Evolutionary conservation across 1,140 invertebrate genomes (phyloP).

Genomic region (Nixonia krombeini): DNA sequence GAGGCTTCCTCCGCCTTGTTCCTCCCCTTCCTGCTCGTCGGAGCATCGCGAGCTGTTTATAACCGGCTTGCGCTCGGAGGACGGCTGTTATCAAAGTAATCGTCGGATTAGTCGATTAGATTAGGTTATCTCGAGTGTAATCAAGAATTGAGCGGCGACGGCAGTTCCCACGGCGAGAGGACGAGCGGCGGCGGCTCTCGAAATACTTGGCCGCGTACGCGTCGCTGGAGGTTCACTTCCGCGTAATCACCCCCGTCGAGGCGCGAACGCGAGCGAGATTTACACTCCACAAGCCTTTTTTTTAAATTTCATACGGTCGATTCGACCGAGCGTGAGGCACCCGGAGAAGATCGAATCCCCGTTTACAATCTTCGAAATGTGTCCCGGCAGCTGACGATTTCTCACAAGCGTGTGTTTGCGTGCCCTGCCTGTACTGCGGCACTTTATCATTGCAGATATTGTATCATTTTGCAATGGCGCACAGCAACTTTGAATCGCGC

Average conservation of each 20-base stretch:
- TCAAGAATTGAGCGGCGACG: no score
- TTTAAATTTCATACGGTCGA: constrained; percentile 20
- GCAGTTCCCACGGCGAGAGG: no score
- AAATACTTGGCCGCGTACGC: no score
- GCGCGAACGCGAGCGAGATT: no score
- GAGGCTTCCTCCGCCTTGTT: no score
- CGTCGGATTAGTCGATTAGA: constrained; percentile 38
- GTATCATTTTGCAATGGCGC: constrained; percentile 17
- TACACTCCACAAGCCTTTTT: no score
- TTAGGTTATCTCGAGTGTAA: constrained; percentile 35
- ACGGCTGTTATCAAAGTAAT: constrained; percentile 38
- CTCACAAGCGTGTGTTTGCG: constrained; percentile 21
- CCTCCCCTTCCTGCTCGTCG: constrained; percentile 21
- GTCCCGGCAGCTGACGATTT: constrained; percentile 34
- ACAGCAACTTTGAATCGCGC: constrained; percentile 4
- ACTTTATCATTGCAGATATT: constrained; percentile 9
- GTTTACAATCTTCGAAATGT: constrained; percentile 23
- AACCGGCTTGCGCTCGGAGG: constrained; percentile 25
- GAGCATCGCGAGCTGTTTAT: constrained; percentile 34
- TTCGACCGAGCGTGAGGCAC: no score
- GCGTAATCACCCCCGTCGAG: no score
- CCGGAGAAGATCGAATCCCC: constrained; percentile 11
- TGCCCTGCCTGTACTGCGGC: constrained; percentile 10
- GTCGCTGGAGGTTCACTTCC: no score
- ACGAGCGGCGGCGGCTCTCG: constrained; percentile 1